Evolutionary conservation across 2,888 invertebrate species (phyloP), one percentile per base, ranked within the genome.

Genomic region (Xestia sexstrigata): DNA sequence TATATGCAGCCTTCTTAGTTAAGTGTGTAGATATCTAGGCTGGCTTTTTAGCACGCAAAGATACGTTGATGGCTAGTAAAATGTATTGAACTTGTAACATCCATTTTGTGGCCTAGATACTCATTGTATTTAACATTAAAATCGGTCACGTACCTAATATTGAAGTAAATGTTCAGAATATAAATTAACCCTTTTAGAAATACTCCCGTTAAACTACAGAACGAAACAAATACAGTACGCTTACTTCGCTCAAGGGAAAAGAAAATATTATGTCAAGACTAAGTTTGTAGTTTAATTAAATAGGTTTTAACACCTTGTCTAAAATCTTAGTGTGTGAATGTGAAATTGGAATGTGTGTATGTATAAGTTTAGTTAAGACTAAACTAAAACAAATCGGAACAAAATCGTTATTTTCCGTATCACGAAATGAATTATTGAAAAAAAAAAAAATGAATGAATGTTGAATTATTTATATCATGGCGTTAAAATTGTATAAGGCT

Each of bases 21-120:
- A n/a, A 39, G 23, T 35, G 35, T 30, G 17, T 49, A 58, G 30
- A 81, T 73, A 70, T 2, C 20, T 45, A 39, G 45, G 69, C 75
- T 35, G 47, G 62, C n/a, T 78, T 81, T 47, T 62, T 26, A 49
- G 15, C 79, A 62, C 67, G 84, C 71, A 17, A 83, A 78, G n/a
- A 49, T 55, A 70, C 55, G 42, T 47, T 26, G 39, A 23, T 20
- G 17, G 15, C 4, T 30, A 15, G 30, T 52, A 75, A 15, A 20
- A 75, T 8, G 42, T 42, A 74, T 81, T 52, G 39, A 55, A 74
- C 3, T 78, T 49, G 23, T 17, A 11, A 58, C 55, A 35, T 66
- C 81, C 65, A 42, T 23, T 81, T 42, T 45, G 47, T 81, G 75
- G 23, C 65, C 65, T 81, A 65, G 47, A 49, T 47, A 15, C 1